phyloP scores from a whole-genome alignment of 2,113 vertebrate species.

The Microcebus griseorufus region DNA sequence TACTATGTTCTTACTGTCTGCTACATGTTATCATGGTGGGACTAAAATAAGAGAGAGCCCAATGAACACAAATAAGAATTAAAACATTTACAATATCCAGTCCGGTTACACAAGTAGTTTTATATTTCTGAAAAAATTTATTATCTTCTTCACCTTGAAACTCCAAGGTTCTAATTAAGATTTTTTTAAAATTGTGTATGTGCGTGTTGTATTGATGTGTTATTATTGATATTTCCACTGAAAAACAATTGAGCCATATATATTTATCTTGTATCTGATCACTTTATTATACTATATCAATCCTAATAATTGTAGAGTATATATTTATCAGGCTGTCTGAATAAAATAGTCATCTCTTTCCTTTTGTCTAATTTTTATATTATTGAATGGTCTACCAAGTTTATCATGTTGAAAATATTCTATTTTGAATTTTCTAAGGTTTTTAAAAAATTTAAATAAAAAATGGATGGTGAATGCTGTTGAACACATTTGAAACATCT shows the following conservation, averaged over 20 bases:
- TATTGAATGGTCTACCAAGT: not conserved
- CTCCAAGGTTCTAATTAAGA: not conserved
- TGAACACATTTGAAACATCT: constrained; percentile 35
- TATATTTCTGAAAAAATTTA: not conserved
- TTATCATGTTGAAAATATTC: not conserved
- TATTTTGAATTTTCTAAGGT: constrained; percentile 40
- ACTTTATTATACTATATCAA: not conserved
- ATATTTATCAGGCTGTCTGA: not conserved
- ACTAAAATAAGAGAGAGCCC: not conserved
- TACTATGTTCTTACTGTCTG: not conserved
- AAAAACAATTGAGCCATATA: not conserved
- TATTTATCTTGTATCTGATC: constrained; percentile 2
- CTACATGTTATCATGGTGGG: not conserved
- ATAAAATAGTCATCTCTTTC: not conserved
- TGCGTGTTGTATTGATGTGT: not conserved
- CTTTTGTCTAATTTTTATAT: not conserved
- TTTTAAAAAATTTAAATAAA: not conserved
- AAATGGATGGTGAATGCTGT: not conserved
- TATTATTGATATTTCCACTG: not conserved
- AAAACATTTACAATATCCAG: not conserved
- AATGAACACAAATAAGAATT: not conserved
- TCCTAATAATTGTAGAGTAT: not conserved
- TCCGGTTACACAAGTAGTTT: not conserved
- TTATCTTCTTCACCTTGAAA: not conserved
- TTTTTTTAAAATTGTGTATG: not conserved